These are phyloP conservation scores for Oreochromis mossambicus DNA, from an alignment of 2,797 vertebrate species.

Conservation along the genomic window DNA sequence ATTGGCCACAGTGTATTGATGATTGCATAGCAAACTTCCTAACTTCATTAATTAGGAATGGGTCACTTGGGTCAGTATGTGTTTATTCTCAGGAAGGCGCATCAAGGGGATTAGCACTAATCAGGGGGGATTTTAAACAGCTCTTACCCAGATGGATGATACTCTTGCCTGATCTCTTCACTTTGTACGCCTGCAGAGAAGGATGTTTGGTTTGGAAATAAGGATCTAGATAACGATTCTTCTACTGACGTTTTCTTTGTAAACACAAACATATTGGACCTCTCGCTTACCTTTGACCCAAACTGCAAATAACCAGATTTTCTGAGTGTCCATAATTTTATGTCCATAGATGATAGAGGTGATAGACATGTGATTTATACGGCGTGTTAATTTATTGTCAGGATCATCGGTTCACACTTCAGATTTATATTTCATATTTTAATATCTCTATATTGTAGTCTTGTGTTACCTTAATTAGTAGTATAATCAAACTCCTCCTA, in stretches of 20 bases:
- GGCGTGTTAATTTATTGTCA: neutral
- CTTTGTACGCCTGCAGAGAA: constrained; percentile 43
- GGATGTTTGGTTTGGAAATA: constrained; percentile 66
- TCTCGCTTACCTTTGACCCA: constrained; percentile 67
- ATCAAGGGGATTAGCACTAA: constrained; percentile 69
- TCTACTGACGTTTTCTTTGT: constrained; percentile 57
- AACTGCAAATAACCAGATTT: neutral
- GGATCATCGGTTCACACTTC: neutral
- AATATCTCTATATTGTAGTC: neutral
- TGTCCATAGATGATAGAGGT: neutral
- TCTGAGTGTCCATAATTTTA: neutral
- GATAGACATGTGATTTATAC: neutral
- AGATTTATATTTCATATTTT: neutral
- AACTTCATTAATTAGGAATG: constrained; percentile 61
- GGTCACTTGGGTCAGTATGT: constrained; percentile 68
- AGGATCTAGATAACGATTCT: constrained; percentile 56
- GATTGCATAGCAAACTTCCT: constrained; percentile 24
- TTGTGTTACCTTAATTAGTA: neutral
- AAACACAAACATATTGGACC: constrained; percentile 69
- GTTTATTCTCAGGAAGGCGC: constrained; percentile 65
- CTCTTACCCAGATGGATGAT: constrained; percentile 55
- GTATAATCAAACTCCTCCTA: neutral
- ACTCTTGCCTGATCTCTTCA: constrained; percentile 42
- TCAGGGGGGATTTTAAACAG: constrained; percentile 66
- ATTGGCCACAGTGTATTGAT: neutral